A percentile compares a stretch with the other conserved stretches of the same genome.
These are phyloP conservation scores for Monopis laevigella DNA, from an alignment of 2,888 invertebrate genomes.

Conservation along the genomic window DNA sequence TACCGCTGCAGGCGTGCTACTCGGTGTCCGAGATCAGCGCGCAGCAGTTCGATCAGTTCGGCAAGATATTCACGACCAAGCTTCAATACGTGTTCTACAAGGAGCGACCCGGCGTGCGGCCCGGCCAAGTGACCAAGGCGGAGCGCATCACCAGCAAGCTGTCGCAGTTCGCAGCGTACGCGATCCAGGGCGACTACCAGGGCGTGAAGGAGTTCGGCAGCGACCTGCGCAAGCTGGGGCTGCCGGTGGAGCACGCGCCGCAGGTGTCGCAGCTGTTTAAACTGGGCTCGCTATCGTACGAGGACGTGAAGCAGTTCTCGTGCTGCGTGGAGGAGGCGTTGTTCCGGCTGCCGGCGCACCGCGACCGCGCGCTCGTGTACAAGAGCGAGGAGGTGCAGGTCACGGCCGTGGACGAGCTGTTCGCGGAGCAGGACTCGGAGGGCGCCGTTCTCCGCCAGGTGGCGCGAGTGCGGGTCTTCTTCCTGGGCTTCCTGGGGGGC, in stretches of 20 bases:
- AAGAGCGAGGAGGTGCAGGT: slow-evolving; percentile 97
- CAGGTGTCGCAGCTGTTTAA: slow-evolving; percentile 97
- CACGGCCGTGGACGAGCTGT: slow-evolving; percentile 91
- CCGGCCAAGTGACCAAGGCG: slow-evolving; percentile 94
- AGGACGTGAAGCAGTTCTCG: slow-evolving; percentile 93
- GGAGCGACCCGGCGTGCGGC: slow-evolving; percentile 95
- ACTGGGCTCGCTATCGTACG: slow-evolving; percentile 88
- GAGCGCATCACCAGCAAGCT: slow-evolving; percentile 90
- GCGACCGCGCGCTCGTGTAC: slow-evolving; percentile 89
- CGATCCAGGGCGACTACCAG: slow-evolving; percentile 93
- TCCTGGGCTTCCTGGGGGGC: slow-evolving; percentile 95
- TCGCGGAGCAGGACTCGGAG: slow-evolving; percentile 87
- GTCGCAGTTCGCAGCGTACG: slow-evolving; percentile 93
- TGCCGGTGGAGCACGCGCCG: slow-evolving; percentile 97
- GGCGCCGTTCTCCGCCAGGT: slow-evolving; percentile 90
- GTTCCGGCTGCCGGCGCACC: slow-evolving; percentile 83
- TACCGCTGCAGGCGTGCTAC: slow-evolving; percentile 94
- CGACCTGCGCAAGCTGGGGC: slow-evolving; percentile 90
- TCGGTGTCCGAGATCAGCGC: slow-evolving; percentile 94
- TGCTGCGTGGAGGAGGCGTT: slow-evolving; percentile 92
- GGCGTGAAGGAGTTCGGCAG: slow-evolving; percentile 94
- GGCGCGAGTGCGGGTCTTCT: slow-evolving; percentile 94
- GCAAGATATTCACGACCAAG: slow-evolving; percentile 98
- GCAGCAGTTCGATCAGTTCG: slow-evolving; percentile 98
- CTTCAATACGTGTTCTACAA: slow-evolving; percentile 98